Evolutionary conservation across 2,888 invertebrate species (phyloP).

Genomic region (Entomobrya proxima): DNA sequence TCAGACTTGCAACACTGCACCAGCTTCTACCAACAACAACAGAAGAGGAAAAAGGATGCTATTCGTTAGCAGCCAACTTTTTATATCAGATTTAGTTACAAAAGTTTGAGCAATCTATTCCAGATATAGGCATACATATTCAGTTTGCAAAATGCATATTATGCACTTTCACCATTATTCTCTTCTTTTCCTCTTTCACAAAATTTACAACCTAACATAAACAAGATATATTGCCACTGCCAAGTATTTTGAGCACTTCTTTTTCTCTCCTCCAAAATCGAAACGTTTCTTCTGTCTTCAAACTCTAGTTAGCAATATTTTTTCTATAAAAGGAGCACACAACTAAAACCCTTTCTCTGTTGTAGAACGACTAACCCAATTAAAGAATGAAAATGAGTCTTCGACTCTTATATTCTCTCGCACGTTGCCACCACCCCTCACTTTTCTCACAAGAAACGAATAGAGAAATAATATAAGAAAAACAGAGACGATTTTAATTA

Average conservation of each 20-base stretch:
- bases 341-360: neutral
- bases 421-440: neutral
- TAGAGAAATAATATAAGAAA: neutral
- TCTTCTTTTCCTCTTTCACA: neutral
- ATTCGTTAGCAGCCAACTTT: no score
- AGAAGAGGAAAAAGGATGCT: no score
- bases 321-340: neutral
- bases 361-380: constrained; percentile 13
- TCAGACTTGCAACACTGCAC: no score
- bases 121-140: neutral
- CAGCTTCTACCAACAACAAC: no score
- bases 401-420: neutral
- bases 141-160: neutral
- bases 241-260: neutral
- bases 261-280: constrained; percentile 10
- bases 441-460: neutral
- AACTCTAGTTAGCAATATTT: neutral
- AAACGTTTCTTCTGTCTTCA: neutral
- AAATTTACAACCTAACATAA: constrained; percentile 16
- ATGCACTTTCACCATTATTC: neutral
- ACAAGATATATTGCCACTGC: constrained; percentile 18
- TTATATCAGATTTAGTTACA: no score
- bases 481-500: constrained; percentile 43
- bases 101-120: no score
- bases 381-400: constrained; percentile 27